Evolutionary conservation across 2,797 vertebrate genomes (phyloP).

Genomic region (Peromyscus melanophrys): DNA sequence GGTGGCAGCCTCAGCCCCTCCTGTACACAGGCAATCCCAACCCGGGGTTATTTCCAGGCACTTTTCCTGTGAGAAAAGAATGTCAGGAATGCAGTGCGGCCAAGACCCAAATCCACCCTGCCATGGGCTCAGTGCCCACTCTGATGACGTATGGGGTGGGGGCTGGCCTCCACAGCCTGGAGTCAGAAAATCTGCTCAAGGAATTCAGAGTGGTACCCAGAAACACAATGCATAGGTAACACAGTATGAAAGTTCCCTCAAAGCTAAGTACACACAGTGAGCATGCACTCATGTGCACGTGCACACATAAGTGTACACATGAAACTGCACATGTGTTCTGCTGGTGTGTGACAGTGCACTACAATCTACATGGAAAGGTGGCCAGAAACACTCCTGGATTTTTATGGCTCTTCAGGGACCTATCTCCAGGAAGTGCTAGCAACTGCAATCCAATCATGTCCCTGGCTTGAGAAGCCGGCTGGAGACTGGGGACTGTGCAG

Average conservation of each 20-base stretch:
- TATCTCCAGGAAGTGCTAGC: constrained; percentile 84
- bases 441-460: constrained; percentile 81
- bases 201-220: constrained; percentile 86
- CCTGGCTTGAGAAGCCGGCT: constrained; percentile 78
- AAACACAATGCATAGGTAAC: constrained; percentile 75
- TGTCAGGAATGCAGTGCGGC: constrained; percentile 88
- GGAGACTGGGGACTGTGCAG: constrained; percentile 74
- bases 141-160: constrained; percentile 65
- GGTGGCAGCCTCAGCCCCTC: constrained; percentile 77
- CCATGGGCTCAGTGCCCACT: constrained; percentile 71
- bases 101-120: constrained; percentile 87
- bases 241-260: constrained; percentile 43
- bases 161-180: constrained; percentile 81
- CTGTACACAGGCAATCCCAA: constrained; percentile 80
- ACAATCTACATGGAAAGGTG: constrained; percentile 52
- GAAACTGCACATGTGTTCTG: background rate
- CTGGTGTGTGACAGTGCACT: background rate
- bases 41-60: constrained; percentile 85
- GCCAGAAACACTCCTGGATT: constrained; percentile 76
- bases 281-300: background rate
- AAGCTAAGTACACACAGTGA: constrained; percentile 2
- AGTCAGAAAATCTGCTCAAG: constrained; percentile 88
- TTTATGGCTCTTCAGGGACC: constrained; percentile 83
- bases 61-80: constrained; percentile 92
- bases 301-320: background rate